phyloP scores from a whole-genome alignment of 2,797 vertebrate genomes.

The Podargus strigoides region DNA sequence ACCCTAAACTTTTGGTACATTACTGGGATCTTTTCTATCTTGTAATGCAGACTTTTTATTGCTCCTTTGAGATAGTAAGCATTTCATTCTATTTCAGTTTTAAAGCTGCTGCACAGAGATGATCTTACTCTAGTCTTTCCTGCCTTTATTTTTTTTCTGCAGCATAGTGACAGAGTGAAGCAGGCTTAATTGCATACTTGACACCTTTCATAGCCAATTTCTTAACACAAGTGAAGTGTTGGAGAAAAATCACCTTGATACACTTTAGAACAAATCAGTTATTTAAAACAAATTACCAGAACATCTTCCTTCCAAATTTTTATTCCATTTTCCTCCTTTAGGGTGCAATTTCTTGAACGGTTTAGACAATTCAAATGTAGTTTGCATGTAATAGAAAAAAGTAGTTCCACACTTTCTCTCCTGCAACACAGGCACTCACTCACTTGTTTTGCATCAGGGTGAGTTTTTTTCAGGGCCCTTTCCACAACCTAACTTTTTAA shows the following conservation, averaged over 20 bases:
- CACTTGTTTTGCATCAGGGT: background rate
- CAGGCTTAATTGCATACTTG: background rate
- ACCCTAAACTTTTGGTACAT: background rate
- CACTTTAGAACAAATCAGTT: background rate
- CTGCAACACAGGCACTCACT: fast-evolving
- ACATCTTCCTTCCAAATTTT: background rate
- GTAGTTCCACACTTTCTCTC: background rate
- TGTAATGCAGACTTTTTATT: background rate
- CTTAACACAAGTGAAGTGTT: background rate
- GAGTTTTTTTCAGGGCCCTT: background rate
- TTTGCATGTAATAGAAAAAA: background rate
- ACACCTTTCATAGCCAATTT: background rate
- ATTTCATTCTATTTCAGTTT: background rate
- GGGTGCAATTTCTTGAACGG: background rate
- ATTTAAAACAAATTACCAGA: background rate
- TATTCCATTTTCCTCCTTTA: background rate
- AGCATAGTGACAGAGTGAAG: background rate
- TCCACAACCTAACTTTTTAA: background rate
- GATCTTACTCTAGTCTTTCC: background rate
- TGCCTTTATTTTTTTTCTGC: background rate
- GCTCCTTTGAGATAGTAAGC: background rate
- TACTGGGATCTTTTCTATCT: background rate
- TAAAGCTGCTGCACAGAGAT: background rate
- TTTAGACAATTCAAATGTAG: background rate
- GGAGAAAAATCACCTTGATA: background rate